Conservation (phyloP, 2,797 vertebrate genomes). For the Epinephelus awoara region DNA sequence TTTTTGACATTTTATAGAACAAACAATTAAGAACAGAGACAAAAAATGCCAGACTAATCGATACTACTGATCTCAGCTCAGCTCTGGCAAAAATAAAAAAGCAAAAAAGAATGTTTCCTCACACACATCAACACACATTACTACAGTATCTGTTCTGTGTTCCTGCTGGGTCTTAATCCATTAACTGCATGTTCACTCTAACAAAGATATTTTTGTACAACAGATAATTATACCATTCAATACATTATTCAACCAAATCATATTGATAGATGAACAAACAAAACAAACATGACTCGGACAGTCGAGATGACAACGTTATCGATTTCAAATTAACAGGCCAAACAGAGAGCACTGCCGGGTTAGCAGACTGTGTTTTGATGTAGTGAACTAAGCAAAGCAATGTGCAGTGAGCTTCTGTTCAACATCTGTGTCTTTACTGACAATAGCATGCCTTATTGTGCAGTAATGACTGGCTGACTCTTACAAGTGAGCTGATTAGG, state of each 20-base stretch:
- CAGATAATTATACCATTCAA: background rate
- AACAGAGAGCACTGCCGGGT: background rate
- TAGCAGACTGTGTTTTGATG: background rate
- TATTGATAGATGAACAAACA: background rate
- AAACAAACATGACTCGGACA: background rate
- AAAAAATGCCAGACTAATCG: too few species aligned
- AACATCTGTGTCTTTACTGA: background rate
- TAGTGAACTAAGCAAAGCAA: background rate
- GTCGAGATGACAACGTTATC: background rate
- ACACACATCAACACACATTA: background rate
- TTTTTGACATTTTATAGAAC: too few species aligned
- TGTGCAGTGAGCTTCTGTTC: background rate
- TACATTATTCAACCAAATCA: background rate
- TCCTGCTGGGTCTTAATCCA: background rate
- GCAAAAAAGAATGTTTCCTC: background rate
- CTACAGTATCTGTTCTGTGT: background rate
- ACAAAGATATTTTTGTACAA: background rate
- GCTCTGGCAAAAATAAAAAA: too few species aligned
- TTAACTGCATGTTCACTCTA: background rate
- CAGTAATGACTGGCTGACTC: conserved; percentile 1
- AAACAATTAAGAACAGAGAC: too few species aligned
- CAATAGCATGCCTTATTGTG: background rate
- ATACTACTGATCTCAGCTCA: too few species aligned
- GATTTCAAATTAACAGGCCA: background rate
- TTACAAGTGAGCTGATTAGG: background rate